phyloP scores from a whole-genome alignment of 2,113 vertebrate genomes.

The Emydocephalus ijimae region DNA sequence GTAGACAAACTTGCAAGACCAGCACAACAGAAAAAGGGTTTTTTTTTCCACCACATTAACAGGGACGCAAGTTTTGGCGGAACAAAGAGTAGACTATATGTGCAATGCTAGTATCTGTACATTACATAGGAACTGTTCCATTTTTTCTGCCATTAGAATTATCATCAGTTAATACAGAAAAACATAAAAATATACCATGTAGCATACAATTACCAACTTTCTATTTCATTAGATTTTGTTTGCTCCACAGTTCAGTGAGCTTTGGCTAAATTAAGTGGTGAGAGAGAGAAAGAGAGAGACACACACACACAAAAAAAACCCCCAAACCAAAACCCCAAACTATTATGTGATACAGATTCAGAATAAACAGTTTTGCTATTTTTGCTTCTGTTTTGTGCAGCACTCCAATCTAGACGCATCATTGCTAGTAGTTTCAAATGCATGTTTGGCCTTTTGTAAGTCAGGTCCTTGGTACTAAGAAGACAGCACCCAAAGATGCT shows the following conservation, averaged over 20 bases:
- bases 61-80: constrained; percentile 86
- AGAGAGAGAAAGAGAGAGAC: constrained; percentile 58
- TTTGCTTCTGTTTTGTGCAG: constrained; percentile 59
- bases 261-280: constrained; percentile 74
- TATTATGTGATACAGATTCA: constrained; percentile 78
- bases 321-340: constrained; percentile 65
- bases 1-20: constrained; percentile 88
- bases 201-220: constrained; percentile 84
- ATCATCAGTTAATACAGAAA: constrained; percentile 92
- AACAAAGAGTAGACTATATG: constrained; percentile 93
- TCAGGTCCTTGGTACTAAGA: constrained; percentile 73
- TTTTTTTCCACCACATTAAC: constrained; percentile 88
- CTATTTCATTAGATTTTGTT: constrained; percentile 69
- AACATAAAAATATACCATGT: constrained; percentile 81
- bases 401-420: constrained; percentile 63
- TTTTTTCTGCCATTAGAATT: constrained; percentile 91
- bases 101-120: constrained; percentile 99
- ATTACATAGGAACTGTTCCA: constrained; percentile 95
- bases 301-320: background rate
- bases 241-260: constrained; percentile 73
- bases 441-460: constrained; percentile 66
- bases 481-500: constrained; percentile 71
- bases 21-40: constrained; percentile 84
- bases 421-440: constrained; percentile 59
- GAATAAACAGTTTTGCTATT: constrained; percentile 78